Evolutionary conservation across 1,140 invertebrate genomes (phyloP), one percentile per base, ranked within the genome.

Genomic region (Chelonus insularis): DNA sequence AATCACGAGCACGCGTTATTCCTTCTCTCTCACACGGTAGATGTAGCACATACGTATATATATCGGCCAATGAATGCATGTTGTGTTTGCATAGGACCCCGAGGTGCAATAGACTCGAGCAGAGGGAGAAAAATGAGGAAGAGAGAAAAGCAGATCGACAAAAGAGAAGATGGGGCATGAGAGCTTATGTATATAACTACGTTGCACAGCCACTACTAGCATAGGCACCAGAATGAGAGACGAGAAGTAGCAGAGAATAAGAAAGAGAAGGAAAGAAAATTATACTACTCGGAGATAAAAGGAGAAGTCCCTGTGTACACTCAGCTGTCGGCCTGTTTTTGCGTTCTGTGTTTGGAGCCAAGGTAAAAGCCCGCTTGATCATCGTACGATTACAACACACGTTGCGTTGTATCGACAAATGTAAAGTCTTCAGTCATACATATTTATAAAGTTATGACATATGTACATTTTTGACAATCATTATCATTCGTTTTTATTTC

Each of bases 271-370:
- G 14, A 18, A 25, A 34, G n/a, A 39, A 16, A 39, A 23, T 34
- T 16, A 12, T 4, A 6, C 20, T 36, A n/a, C 29, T 18, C 8
- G 37, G 16, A 32, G n/a, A 34, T 43, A 34, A 66, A 41, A 60
- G 41, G 36, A 64, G 54, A 64, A 57, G 51, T 56, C 41, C 60
- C 57, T 67, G 45, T 68, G 71, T 72, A 72, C 71, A 72, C 71
- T 71, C 71, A 72, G 71, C 71, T 72, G 71, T 48, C 69, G 47
- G 64, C 54, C 59, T 66, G 68, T 72, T 72, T 70, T 69, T 69
- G 52, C 61, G 36, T 50, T 60, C 45, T 58, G 39, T 51, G 21
- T 36, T 58, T 54, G 43, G 20, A 16, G 21, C 45, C 14, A 32
- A 32, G 45, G 48, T 55, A 48, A 37, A 58, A 58, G 29, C 34